These are phyloP conservation scores for Euleptes europaea DNA, from an alignment of 2,113 vertebrate species.

Conservation along the genomic window DNA sequence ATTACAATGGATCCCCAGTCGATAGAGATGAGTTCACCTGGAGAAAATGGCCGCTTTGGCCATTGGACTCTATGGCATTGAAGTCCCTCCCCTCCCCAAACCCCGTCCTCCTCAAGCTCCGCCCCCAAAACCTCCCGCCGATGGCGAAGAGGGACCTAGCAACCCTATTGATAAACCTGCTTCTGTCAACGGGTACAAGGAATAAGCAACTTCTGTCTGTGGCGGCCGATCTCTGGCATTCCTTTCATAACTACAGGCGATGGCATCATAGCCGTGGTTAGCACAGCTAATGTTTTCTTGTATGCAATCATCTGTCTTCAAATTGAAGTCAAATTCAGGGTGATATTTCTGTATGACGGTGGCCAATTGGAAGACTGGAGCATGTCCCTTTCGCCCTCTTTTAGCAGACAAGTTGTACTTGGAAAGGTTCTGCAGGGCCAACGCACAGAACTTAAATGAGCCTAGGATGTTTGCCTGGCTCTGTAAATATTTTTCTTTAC, in stretches of 20 bases:
- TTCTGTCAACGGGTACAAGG: background rate
- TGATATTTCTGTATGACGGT: background rate
- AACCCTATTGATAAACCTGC: no score
- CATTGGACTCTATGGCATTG: no score
- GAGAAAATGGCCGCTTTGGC: no score
- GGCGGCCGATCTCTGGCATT: background rate
- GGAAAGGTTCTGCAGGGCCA: constrained; percentile 53
- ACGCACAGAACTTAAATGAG: constrained; percentile 65
- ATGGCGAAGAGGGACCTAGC: no score
- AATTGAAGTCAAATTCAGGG: background rate
- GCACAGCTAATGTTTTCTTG: background rate
- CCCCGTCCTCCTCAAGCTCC: no score
- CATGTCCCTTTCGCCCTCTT: constrained; percentile 39
- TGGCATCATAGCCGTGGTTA: background rate
- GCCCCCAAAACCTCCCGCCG: no score
- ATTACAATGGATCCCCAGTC: no score
- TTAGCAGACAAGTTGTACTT: constrained; percentile 63
- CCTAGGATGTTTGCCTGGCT: constrained; percentile 69
- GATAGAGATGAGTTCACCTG: no score
- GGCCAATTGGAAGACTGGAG: background rate
- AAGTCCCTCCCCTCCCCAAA: no score
- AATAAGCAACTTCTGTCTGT: background rate
- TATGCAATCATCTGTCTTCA: background rate
- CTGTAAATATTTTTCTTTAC: constrained; percentile 67
- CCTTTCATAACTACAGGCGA: background rate